Conservation (phyloP, 2,797 vertebrate species). For the Bucorvus abyssinicus region DNA sequence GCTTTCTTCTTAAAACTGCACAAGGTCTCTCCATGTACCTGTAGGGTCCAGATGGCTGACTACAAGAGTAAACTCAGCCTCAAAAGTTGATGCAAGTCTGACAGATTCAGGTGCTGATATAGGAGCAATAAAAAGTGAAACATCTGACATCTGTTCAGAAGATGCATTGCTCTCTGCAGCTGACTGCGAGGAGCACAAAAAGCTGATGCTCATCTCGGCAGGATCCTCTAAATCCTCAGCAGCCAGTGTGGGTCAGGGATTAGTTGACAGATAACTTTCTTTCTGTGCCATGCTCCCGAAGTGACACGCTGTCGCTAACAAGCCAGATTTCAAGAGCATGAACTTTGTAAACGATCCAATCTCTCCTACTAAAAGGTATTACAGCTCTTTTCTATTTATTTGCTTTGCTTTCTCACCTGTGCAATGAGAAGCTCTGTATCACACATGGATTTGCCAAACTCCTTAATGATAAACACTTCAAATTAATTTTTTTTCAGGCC, state of each 20-base stretch:
- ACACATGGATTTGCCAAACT: neutral
- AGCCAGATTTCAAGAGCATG: neutral
- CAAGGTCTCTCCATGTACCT: neutral
- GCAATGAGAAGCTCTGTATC: neutral
- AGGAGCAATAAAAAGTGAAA: neutral
- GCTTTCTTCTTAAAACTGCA: neutral
- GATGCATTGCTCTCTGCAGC: neutral
- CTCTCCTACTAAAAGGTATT: neutral
- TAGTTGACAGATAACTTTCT: neutral
- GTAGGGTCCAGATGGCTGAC: neutral
- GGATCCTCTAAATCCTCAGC: neutral
- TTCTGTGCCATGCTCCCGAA: neutral
- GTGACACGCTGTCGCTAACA: neutral
- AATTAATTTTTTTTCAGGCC: neutral
- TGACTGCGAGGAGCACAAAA: neutral
- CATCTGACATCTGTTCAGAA: neutral
- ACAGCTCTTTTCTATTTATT: neutral
- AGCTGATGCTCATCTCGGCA: neutral
- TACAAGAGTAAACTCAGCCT: neutral
- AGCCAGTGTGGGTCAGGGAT: neutral
- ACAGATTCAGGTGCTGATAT: neutral
- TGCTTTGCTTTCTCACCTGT: neutral
- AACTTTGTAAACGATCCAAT: constrained; percentile 16
- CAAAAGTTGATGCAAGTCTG: neutral
- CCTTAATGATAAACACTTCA: neutral